Percentiles rank a stretch among this genome's conserved stretches.
Evolutionary conservation across 2,888 invertebrate genomes (phyloP).

Genomic region (Tolmerus cingulatus): DNA sequence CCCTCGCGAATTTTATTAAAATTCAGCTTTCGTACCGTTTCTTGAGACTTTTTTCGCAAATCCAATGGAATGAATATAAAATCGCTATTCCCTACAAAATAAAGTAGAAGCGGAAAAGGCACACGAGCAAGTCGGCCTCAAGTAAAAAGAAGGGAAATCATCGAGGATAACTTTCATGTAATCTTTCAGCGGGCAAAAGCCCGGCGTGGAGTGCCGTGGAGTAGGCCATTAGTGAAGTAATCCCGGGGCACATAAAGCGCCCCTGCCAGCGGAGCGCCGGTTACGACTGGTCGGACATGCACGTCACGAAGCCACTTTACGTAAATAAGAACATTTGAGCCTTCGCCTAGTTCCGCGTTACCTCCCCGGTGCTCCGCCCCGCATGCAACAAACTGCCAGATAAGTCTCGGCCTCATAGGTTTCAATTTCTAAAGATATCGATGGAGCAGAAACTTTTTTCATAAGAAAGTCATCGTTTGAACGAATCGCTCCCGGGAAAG

Average conservation of each 20-base stretch:
- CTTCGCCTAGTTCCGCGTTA: not conserved
- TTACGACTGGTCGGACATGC: conserved; percentile 39
- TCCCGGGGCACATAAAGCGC: conserved; percentile 14
- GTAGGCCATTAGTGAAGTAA: conserved; percentile 33
- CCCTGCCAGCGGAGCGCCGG: not conserved
- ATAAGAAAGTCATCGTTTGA: conserved; percentile 6
- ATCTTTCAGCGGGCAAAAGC: conserved; percentile 37
- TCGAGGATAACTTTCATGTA: conserved; percentile 35
- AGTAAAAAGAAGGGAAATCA: conserved; percentile 34
- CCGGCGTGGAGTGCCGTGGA: not conserved
- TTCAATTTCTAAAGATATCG: conserved; percentile 30
- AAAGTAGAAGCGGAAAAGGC: not conserved
- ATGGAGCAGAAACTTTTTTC: conserved; percentile 9
- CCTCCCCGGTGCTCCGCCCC: not conserved
- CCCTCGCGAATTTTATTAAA: conserved; percentile 6
- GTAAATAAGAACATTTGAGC: conserved; percentile 45
- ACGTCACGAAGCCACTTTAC: conserved; percentile 46
- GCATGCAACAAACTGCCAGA: not conserved
- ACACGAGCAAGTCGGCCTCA: not conserved
- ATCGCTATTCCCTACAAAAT: not conserved
- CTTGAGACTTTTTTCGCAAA: conserved; percentile 4
- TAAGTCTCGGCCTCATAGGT: conserved; percentile 14
- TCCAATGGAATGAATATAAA: conserved; percentile 40
- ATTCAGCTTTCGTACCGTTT: conserved; percentile 31
- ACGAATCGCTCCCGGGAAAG: not conserved